Evolutionary conservation across 1,140 invertebrate species (phyloP).

Genomic region (Drosophila takahashii): DNA sequence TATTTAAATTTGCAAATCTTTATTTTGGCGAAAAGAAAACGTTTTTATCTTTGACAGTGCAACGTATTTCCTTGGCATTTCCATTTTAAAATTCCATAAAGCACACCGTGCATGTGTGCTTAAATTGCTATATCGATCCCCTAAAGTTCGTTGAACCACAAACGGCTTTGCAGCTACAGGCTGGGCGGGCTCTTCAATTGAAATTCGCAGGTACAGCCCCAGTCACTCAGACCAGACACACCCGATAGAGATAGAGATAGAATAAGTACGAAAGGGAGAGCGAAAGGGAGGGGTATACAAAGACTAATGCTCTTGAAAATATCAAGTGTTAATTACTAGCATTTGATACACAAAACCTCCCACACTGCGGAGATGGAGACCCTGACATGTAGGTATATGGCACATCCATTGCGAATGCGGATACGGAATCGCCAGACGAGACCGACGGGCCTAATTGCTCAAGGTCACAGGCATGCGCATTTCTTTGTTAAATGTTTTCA

Average conservation of each 20-base stretch:
- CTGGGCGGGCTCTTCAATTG: slow-evolving; percentile 52
- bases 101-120: not conserved
- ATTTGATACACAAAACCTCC: slow-evolving; percentile 40
- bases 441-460: slow-evolving; percentile 72
- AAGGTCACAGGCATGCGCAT: slow-evolving; percentile 80
- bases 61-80: too few relatives aligned
- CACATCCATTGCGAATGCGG: slow-evolving; percentile 47
- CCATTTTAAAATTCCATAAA: not conserved
- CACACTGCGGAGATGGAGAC: slow-evolving; percentile 13
- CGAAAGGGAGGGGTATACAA: slow-evolving; percentile 18
- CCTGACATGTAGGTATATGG: slow-evolving; percentile 58
- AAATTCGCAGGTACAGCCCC: slow-evolving; percentile 62
- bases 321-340: slow-evolving; percentile 78
- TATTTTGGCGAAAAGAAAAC: slow-evolving; percentile 58
- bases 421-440: slow-evolving; percentile 33
- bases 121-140: slow-evolving; percentile 48
- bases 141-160: slow-evolving; percentile 67
- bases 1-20: slow-evolving; percentile 54
- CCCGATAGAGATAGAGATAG: slow-evolving; percentile 7
- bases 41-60: too few relatives aligned
- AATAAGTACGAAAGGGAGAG: slow-evolving; percentile 1
- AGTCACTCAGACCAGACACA: slow-evolving; percentile 59
- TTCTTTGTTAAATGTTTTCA: slow-evolving; percentile 67
- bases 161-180: slow-evolving; percentile 26
- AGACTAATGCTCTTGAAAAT: slow-evolving; percentile 74